Evolutionary conservation across 1,140 invertebrate species (phyloP).

Genomic region (Zophobas atratus): DNA sequence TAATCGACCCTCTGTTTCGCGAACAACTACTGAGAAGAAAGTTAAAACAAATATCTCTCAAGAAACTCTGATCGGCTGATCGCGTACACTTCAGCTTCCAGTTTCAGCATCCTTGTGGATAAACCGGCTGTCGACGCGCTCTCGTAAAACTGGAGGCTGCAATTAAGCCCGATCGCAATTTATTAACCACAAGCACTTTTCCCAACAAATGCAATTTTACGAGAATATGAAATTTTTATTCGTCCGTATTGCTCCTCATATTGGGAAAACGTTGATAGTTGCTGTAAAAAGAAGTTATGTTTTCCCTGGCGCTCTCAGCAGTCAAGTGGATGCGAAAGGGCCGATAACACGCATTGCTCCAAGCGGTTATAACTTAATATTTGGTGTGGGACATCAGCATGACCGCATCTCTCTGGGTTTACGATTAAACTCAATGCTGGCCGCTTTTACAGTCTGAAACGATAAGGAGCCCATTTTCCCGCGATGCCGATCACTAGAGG

Average conservation of each 20-base stretch:
- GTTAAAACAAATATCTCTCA: too few relatives aligned
- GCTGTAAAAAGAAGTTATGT: constrained; percentile 29
- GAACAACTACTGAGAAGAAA: too few relatives aligned
- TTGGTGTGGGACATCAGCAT: constrained; percentile 37
- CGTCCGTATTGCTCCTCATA: constrained; percentile 1
- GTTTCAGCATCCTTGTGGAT: too few relatives aligned
- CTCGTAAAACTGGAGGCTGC: too few relatives aligned
- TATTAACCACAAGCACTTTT: constrained; percentile 30
- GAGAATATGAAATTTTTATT: constrained; percentile 41
- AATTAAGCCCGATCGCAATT: constrained; percentile 31
- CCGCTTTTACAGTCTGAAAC: constrained; percentile 33
- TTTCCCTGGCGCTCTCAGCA: constrained; percentile 3
- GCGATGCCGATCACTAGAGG: constrained; percentile 14
- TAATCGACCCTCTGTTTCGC: too few relatives aligned
- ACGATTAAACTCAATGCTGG: constrained; percentile 43
- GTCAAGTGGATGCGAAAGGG: constrained; percentile 17
- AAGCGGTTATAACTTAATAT: constrained; percentile 41
- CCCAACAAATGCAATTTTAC: constrained; percentile 27
- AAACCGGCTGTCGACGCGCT: too few relatives aligned
- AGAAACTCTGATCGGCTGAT: too few relatives aligned
- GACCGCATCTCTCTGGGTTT: constrained; percentile 35
- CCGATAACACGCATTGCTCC: constrained; percentile 32
- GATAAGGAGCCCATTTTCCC: constrained; percentile 34
- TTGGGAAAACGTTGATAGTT: constrained; percentile 14
- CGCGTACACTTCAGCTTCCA: too few relatives aligned